phyloP scores from a whole-genome alignment of 2,888 invertebrate genomes.

The Listrodromus nycthemerus region DNA sequence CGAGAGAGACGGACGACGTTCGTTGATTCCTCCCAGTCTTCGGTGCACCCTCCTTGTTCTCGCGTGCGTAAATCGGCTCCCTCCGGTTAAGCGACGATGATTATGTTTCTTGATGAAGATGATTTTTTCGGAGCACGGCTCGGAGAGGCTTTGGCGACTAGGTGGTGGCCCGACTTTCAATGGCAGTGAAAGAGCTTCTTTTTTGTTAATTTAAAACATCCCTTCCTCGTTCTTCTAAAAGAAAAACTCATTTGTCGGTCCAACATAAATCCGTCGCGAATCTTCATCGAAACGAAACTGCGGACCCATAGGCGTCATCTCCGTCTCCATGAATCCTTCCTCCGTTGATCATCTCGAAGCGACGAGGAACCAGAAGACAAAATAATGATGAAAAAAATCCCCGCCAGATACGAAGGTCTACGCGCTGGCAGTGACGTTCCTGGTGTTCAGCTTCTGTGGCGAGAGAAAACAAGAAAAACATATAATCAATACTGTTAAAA shows the following conservation, averaged over 20 bases:
- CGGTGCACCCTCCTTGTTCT: constrained; percentile 23
- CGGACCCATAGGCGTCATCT: neutral
- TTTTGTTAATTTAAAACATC: constrained; percentile 7
- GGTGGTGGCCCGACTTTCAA: constrained; percentile 61
- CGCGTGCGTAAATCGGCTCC: constrained; percentile 12
- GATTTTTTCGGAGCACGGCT: constrained; percentile 34
- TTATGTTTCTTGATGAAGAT: constrained; percentile 16
- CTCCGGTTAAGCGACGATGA: neutral
- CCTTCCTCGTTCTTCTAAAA: neutral
- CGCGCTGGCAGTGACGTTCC: constrained; percentile 67
- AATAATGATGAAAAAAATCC: constrained; percentile 36
- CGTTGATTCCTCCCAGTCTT: constrained; percentile 41
- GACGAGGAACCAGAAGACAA: constrained; percentile 5
- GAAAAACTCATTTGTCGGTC: neutral
- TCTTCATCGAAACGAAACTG: neutral
- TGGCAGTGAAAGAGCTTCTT: constrained; percentile 58
- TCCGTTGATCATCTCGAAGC: neutral
- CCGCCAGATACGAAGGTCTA: constrained; percentile 60
- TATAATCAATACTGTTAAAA: constrained; percentile 51
- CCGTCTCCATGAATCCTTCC: neutral
- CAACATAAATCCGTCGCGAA: neutral
- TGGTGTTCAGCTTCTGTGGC: constrained; percentile 70
- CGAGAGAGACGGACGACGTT: constrained; percentile 39
- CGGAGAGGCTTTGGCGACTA: constrained; percentile 60
- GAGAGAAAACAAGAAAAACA: constrained; percentile 55